Evolutionary conservation across 2,888 invertebrate species (phyloP).

Genomic region (Oscheius sp.): DNA sequence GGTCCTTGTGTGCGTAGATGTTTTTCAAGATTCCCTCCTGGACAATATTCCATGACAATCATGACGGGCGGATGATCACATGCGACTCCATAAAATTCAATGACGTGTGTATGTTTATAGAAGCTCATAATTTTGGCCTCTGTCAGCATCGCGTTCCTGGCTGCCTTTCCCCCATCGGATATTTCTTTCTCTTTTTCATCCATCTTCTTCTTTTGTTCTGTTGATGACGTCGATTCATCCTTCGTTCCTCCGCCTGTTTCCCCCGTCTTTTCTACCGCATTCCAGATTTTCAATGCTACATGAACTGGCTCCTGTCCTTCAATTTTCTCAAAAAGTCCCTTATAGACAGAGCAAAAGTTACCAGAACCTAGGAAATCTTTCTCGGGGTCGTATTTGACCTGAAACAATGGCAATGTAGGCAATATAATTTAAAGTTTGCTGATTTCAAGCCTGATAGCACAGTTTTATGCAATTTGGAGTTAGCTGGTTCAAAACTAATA

Average conservation of each 20-base stretch:
- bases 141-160: conserved; percentile 43
- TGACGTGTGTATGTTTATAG: conserved; percentile 48
- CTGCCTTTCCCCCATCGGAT: conserved; percentile 32
- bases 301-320: conserved; percentile 12
- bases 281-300: conserved; percentile 33
- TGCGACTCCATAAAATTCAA: conserved; percentile 89
- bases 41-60: conserved; percentile 97
- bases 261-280: too few species aligned
- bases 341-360: conserved; percentile 45
- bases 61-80: conserved; percentile 95
- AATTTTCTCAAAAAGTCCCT: conserved; percentile 35
- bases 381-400: not conserved
- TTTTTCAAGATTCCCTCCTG: conserved; percentile 47
- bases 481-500: too few species aligned
- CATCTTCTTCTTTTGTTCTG: not conserved
- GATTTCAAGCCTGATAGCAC: too few species aligned
- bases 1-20: conserved; percentile 39
- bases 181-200: not conserved
- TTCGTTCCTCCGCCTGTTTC: too few species aligned
- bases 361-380: conserved; percentile 41
- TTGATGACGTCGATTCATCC: not conserved
- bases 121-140: conserved; percentile 56
- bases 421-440: too few species aligned
- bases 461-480: too few species aligned
- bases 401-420: too few species aligned